phyloP scores from a whole-genome alignment of 1,140 invertebrate genomes.

The Drosophila kepulauana region DNA sequence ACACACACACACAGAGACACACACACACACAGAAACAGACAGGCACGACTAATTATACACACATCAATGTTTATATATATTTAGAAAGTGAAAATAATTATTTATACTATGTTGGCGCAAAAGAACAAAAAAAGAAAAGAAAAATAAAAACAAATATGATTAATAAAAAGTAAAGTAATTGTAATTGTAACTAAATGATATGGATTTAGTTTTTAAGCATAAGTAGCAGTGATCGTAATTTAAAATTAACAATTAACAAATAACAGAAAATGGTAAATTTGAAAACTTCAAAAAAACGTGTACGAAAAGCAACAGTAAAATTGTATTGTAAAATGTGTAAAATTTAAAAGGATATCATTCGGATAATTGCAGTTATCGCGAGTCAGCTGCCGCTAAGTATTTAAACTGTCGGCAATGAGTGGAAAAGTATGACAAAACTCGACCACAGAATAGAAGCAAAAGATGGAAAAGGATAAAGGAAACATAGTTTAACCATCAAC shows the following conservation, averaged over 20 bases:
- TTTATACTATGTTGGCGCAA: conserved; percentile 78
- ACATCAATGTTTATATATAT: conserved; percentile 82
- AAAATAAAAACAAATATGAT: conserved; percentile 36
- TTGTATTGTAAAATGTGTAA: conserved; percentile 71
- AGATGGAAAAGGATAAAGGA: conserved; percentile 28
- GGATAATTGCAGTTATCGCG: conserved; percentile 65
- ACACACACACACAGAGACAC: too few relatives aligned
- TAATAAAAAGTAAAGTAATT: conserved; percentile 42
- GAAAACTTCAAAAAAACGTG: conserved; percentile 70
- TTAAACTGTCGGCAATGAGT: conserved; percentile 4
- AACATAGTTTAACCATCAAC: conserved; percentile 33
- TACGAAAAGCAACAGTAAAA: conserved; percentile 81
- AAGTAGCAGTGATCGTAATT: conserved; percentile 83
- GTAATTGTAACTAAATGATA: conserved; percentile 73
- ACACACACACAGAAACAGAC: too few relatives aligned
- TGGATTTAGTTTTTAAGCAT: conserved; percentile 75
- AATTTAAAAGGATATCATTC: conserved; percentile 44
- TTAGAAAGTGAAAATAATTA: conserved; percentile 77
- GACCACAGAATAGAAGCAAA: conserved; percentile 12
- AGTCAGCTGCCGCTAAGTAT: conserved; percentile 23
- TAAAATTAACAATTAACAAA: conserved; percentile 75
- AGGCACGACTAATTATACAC: conserved; percentile 51
- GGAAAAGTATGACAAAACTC: conserved; percentile 24
- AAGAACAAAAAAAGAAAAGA: conserved; percentile 60
- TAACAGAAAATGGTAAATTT: conserved; percentile 60